Evolutionary conservation across 2,797 vertebrate genomes (phyloP).

Genomic region (Hypotaenidia philippensis): DNA sequence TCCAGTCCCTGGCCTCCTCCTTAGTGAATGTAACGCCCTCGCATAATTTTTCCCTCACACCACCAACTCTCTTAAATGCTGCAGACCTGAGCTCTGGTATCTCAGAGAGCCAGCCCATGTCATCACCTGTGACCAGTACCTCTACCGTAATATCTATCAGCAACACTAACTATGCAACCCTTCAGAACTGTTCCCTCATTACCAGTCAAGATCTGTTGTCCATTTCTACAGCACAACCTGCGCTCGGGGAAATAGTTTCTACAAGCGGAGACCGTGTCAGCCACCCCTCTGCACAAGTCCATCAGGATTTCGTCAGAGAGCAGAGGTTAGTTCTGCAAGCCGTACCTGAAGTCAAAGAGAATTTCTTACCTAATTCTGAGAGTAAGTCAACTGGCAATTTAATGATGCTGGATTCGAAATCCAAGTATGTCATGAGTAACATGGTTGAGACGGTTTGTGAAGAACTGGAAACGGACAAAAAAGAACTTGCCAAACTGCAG

Average conservation of each 20-base stretch:
- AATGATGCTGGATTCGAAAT: constrained; percentile 86
- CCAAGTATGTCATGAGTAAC: constrained; percentile 86
- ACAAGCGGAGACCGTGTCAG: constrained; percentile 71
- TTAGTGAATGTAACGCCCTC: constrained; percentile 81
- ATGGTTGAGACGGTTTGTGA: constrained; percentile 92
- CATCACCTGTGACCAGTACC: constrained; percentile 82
- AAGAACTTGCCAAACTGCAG: constrained; percentile 95
- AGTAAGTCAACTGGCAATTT: constrained; percentile 82
- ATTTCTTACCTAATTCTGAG: constrained; percentile 88
- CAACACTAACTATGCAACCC: constrained; percentile 85
- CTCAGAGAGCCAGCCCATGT: constrained; percentile 79
- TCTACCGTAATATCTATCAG: constrained; percentile 88
- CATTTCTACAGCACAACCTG: constrained; percentile 83
- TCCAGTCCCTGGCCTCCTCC: constrained; percentile 79
- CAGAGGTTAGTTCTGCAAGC: constrained; percentile 86
- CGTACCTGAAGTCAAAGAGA: constrained; percentile 85
- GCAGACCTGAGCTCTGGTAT: constrained; percentile 84
- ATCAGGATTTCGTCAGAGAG: constrained; percentile 88
- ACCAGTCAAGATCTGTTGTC: constrained; percentile 88
- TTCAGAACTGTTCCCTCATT: constrained; percentile 91
- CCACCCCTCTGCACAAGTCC: constrained; percentile 78
- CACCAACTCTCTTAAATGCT: constrained; percentile 81
- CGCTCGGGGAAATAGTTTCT: constrained; percentile 77
- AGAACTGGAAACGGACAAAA: constrained; percentile 92
- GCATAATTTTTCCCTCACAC: constrained; percentile 83